Base-by-base conservation (phyloP, 23 tunicate genomes). In the Corella eumyota region DNA sequence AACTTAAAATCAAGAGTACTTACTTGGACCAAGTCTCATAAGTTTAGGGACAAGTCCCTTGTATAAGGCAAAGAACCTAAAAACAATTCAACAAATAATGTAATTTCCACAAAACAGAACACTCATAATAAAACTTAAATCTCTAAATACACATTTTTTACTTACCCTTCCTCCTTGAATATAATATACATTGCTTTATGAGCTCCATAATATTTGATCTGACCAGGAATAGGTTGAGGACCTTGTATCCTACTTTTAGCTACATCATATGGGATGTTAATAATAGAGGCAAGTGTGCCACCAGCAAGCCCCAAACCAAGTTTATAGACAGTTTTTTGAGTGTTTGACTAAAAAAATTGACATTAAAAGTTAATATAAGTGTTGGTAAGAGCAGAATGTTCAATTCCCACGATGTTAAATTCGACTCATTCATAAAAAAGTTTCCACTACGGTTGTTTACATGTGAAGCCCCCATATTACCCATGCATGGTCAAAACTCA, bases 231-330 rank as follows among this genome's bases (percentile, higher is more conserved):
- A 11, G 85, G 80, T 32, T 83, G 92, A 3, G 92, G 93, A 27
- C 93, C 86, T 53, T 92, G 98, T 27, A 92, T 82, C 32, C 98
- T 75, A 55, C 92, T 81, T 36, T 92, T 92, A 20, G 98, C 98
- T 4, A 92, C 93, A 38, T 92, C 98, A 54, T 83, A 83, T 13
- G 98, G 98, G 37, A 92, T 83, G 65, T 92, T 92, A 29, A 79
- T 66, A 23, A 79, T 70, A 2, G 98, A 92, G 15, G 98, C 98
- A 40, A 81, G 52, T 37, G 96, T 67, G 3, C 96, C 96, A 33
- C 81, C 79, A 3, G 66, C 45, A 30, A 88, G 58, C 23, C 96
- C 96, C 19, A 78, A 45, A 11, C 68, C 33, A 31, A 88, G 58
- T 34, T 73, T 73, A 68, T 65, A 78, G 27, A 45, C 71, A 28